Base-by-base conservation (phyloP, 2,888 invertebrate genomes). In the Apodemia mormo region DNA sequence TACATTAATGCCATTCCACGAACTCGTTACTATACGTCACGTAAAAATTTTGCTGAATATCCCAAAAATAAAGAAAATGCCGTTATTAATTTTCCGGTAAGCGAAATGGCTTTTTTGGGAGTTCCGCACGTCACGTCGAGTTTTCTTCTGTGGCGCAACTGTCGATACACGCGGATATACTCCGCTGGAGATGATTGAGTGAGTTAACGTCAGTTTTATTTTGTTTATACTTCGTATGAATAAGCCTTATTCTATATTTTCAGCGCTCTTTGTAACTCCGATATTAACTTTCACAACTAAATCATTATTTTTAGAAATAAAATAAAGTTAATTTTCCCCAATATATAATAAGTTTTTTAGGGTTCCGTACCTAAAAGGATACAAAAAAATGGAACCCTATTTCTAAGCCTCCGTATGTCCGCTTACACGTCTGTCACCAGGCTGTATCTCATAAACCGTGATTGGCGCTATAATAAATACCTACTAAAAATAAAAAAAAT, bases 21-120 rank as follows among this genome's bases (percentile, higher is more conserved):
- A 22, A 0, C 58, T 30, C 58, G 8, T 30, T 30, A 33, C 6
- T 30, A 30, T 4, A 58, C 58, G 12, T 5, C n/a, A 52, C n/a
- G 5, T 30, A 10, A 10, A 10, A 58, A 58, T 30, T 29, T 29
- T 12, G 58, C 58, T 58, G 58, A 58, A 30, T 58, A 8, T 30
- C 4, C 30, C 9, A 1, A 65, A 65, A 65, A 65, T 40, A 40
- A 65, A 7, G 64, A 14, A 37, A 22, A 40, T n/a, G 12, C 37
- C 14, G 10, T 65, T 33, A 40, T 65, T 33, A 65, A 40, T 33
- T 40, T 65, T 2, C 4, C 10, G n/a, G 22, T 37, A 40, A 40
- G 43, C 37, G n/a, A 65, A 65, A 65, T 65, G 40, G 65, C 65
- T 65, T 65, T 65, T 65, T 40, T 43, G 37, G 65, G n/a, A 40